Evolutionary conservation across 2,888 invertebrate genomes (phyloP), one percentile per base, ranked within the genome.

Genomic region (Eucriotettix oculatus): DNA sequence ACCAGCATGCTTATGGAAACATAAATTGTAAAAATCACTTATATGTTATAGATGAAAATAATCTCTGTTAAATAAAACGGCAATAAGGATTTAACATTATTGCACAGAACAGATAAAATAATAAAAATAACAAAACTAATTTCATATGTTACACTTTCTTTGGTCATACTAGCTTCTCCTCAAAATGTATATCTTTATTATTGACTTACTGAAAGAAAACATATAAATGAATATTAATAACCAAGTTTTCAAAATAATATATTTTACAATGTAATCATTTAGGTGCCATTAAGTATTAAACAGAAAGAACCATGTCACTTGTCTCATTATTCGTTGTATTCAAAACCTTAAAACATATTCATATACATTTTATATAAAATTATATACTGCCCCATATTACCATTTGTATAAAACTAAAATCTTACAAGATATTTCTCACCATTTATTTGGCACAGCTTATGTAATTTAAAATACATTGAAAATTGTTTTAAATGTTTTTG

Each of bases 131-230:
- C 41, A 17, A 54, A 58, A 57, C 57, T 60, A 29, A 54, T 55
- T 52, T 59, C 56, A 54, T 64, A 64, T 64, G 57, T 29, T 64
- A 64, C 64, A 64, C 44, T 58, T 54, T 64, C 64, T 64, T 64
- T 64, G 64, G 64, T 64, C 57, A 60, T 54, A 63, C 64, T 64
- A 64, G 63, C 63, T 62, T 63, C 61, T 54, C 43, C 54, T 60
- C 43, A 54, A 61, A 62, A 57, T 60, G 40, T 61, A 62, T 53
- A 56, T 54, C 53, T 52, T 48, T 57, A 56, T 54, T 16, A n/a
- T 62, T 16, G 29, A 56, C 54, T 44, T 55, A 54, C 29, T 29
- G 29, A 29, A 29, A 29, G 29, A 29, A 29, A 29, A 29, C 29
- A 29, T 29, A 29, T 29, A 29, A 29, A 29, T 29, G 29, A 29